Evolutionary conservation across 2,797 vertebrate species (phyloP), one percentile per base, ranked within the genome.

Genomic region (Ctenosaura bakeri): DNA sequence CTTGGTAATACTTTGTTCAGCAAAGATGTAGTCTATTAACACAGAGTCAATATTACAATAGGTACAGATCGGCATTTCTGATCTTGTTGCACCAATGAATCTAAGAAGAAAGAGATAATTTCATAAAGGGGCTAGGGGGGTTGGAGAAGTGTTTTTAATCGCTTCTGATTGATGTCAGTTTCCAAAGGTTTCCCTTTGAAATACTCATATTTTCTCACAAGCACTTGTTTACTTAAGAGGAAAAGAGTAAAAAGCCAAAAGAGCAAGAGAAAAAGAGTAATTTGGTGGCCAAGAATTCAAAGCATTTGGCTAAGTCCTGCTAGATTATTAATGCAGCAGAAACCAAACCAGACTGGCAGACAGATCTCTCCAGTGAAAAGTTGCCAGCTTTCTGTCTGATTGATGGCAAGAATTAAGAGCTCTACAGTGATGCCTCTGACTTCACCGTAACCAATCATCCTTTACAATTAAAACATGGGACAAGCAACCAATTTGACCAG

Each of bases 41-140:
- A 88, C 38, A 93, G 89, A 92, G 46, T 84, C 94, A 95, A 92
- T 92, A 76, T 73, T 90, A 42, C 88, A 85, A 62, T 38, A 89
- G 29, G 88, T 52, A 92, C 16, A 82, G 82, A 35, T 89, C 89
- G 81, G 83, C 92, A 8, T 35, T 83, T 56, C 32, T 79, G 18
- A 88, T 22, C 89, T 89, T 92, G 83, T 54, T 87, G 29, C 74
- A 90, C 24, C 76, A 76, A 32, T 38, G 90, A 2, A 29, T 87
- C 3, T 10, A 90, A 74, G 24, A 0, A 86, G 91, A 95, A 0
- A 86, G 91, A 95, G 89, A 24, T 87, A 69, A 69, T 1, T 29
- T 92, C 54, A 91, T 52, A 77, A 87, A 20, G 12, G 32, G 56
- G 80, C 52, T 14, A 5, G n/a, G 6, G 50, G n/a, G 18, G 7